Base-by-base conservation (phyloP, 64 coral and sea anemone species). In the Astreopora myriophthalma region DNA sequence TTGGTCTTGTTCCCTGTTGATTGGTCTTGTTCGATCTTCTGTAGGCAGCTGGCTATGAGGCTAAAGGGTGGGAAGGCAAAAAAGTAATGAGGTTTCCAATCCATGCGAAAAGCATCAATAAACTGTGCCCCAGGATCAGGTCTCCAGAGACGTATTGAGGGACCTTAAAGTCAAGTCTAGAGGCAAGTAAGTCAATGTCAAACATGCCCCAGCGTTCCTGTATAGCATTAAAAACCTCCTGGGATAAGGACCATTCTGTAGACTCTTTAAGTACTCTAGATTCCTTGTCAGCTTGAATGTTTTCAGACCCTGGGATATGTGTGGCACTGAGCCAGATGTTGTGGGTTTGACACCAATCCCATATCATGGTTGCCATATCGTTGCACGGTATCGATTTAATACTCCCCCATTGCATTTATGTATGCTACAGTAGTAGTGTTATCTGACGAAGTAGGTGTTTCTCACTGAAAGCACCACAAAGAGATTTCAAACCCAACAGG, bases 111-210 rank as follows among this genome's bases (percentile, higher is more conserved):
- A 14, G 89, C 66, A 91, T 83, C 66, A 31, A 83, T 40, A 91
- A 69, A 40, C 38, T 51, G 37, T 24, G 63, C 77, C 24, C 55
- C 76, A 46, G 92, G 36, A 58, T 88, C 92, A 36, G 92, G 86
- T 34, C 36, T 72, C 76, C 92, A 94, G 86, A 94, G 6, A 94
- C 85, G 77, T 89, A 85, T n/a, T 44, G 11, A 19, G 9, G 32
- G 11, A 44, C 11, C 40, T 44, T 44, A 44, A 6, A 44, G 11
- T 44, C n/a, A 44, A 44, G 40, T 44, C 40, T 44, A 44, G 32
- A 94, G n/a, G 91, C 91, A 80, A 93, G 70, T 25, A 93, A 49
- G 74, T 89, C 77, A 48, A 89, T 63, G 6, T 89, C 14, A 64
- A 65, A 66, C 0, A 36, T 69, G 9, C 65, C 85, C 86, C 64